A percentile compares a stretch with the other conserved stretches of the same genome.
Conservation (phyloP, 2,797 vertebrate species). For the Florisuga fusca region DNA sequence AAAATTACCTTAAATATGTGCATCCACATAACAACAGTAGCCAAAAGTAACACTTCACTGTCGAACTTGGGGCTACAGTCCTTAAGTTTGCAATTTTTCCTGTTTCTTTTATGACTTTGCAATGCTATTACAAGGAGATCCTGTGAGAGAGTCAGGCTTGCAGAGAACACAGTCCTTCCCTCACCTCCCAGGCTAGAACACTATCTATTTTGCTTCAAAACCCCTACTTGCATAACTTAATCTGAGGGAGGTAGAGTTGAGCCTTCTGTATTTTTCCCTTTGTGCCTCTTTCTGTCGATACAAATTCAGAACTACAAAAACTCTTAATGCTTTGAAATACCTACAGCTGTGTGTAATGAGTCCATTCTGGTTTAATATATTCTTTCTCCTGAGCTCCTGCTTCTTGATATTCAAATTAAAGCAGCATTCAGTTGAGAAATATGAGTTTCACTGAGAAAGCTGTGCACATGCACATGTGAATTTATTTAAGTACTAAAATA, state of each 20-base stretch:
- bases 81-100: constrained; percentile 36
- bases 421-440: not conserved
- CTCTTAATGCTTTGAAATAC: constrained; percentile 52
- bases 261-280: not conserved
- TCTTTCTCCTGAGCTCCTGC: not conserved
- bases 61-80: constrained; percentile 1
- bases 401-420: not conserved
- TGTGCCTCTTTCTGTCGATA: constrained; percentile 43
- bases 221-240: constrained; percentile 7
- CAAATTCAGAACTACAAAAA: constrained; percentile 4
- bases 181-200: not conserved
- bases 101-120: constrained; percentile 47
- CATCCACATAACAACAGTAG: not conserved
- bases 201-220: constrained; percentile 18
- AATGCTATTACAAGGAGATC: not conserved
- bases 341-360: constrained; percentile 7
- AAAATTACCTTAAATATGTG: constrained; percentile 12
- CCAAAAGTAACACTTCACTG: constrained; percentile 68
- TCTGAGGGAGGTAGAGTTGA: constrained; percentile 49
- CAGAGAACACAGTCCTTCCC: constrained; percentile 47
- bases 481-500: not conserved
- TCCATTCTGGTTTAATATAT: not conserved
- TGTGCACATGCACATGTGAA: not conserved
- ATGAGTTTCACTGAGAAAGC: not conserved
- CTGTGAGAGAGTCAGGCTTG: constrained; percentile 11